Base-by-base conservation (phyloP, 2,113 vertebrate genomes). In the Chaenocephalus aceratus region DNA sequence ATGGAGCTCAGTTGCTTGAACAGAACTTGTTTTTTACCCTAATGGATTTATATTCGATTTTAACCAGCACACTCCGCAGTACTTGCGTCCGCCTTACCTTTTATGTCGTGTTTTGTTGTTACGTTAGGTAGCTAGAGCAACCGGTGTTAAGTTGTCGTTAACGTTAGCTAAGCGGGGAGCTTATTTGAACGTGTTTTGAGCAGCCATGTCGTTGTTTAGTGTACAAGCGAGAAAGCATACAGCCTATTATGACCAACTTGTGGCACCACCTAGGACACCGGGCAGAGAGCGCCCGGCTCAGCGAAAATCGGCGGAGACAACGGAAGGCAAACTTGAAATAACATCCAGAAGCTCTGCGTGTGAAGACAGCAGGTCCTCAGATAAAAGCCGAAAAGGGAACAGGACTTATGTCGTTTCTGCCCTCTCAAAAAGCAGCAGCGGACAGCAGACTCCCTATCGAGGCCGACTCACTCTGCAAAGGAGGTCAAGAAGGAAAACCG, bases 391-490 rank as follows among this genome's bases (percentile, higher is more conserved):
- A 77, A 94, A 91, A 16, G n/a, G 92, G 1, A 97, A 97, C 75
- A 92, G 86, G 75, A 98, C 97, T 0, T 97, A 96, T 0, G 90
- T 97, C 10, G 70, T 97, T 83, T 96, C 96, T 23, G 89, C 95
- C 23, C 11, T 83, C 81, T 94, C 93, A 77, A 94, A 77, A 57
- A 93, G 88, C 70, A 76, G 72, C 13, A 0, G 68, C 86, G 30
- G 61, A 54, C 63, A 6, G 51, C 46, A 59, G 16, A 76, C 91
- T 12, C 89, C 91, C 23, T n/a, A 87, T 36, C 86, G 85, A 1
- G 70, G 72, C 6, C 93, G 88, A 23, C 82, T 96, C 75, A 91
- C 90, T 0, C 95, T 98, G 18, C 96, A 96, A 86, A 97, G 95
- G 83, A 96, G 92, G 82, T 91, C 92, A 5, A 83, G 69, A 61